These are phyloP conservation scores for Syndactyla subalaris DNA, from an alignment of 2,797 vertebrate genomes.

Conservation along the genomic window DNA sequence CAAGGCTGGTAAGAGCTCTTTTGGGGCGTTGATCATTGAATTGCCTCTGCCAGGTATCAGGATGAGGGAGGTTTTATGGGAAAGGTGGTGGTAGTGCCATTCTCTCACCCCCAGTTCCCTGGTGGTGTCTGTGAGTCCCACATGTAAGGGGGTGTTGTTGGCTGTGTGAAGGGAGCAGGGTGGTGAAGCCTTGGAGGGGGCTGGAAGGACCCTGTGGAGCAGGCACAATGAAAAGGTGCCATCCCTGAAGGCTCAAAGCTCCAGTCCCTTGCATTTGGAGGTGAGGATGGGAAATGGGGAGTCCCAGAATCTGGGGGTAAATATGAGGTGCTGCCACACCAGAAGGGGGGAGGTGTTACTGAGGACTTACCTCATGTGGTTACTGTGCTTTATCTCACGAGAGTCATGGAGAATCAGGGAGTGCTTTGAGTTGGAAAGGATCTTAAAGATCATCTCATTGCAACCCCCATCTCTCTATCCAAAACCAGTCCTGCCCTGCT, in stretches of 20 bases:
- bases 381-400: background rate
- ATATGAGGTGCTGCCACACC: background rate
- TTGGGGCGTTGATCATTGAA: background rate
- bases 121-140: background rate
- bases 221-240: background rate
- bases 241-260: background rate
- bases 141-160: background rate
- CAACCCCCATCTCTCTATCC: background rate
- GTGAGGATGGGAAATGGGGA: background rate
- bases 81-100: background rate
- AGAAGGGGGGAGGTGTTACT: background rate
- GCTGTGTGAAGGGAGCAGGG: background rate
- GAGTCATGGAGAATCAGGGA: background rate
- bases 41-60: background rate
- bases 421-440: background rate
- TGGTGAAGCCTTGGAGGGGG: background rate
- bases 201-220: background rate
- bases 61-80: background rate
- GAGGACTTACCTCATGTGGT: background rate
- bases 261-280: background rate
- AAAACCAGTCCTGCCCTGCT: background rate
- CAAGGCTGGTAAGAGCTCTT: slow-evolving; percentile 54
- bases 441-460: background rate
- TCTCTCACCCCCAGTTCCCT: background rate
- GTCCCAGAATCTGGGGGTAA: background rate